These are phyloP conservation scores for Catotricha subobsoleta DNA, from an alignment of 2,888 invertebrate genomes.

Conservation along the genomic window DNA sequence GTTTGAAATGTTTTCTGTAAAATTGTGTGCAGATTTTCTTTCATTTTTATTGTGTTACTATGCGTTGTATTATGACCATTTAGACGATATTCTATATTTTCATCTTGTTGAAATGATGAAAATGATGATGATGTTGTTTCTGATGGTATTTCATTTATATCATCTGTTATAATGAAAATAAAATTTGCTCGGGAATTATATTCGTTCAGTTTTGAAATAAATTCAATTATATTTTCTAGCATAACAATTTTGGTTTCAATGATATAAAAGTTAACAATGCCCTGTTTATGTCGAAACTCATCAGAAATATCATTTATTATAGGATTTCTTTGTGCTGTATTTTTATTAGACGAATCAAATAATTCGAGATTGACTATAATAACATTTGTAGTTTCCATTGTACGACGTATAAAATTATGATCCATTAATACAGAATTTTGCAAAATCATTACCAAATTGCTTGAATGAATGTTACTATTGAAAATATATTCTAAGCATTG, in stretches of 20 bases:
- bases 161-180: not conserved
- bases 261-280: not conserved
- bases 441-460: slow-evolving; percentile 1
- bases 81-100: too few species aligned
- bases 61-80: too few species aligned
- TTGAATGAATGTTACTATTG: not conserved
- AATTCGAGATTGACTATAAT: not conserved
- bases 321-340: not conserved
- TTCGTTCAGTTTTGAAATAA: not conserved
- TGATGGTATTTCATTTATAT: not conserved
- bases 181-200: not conserved
- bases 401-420: not conserved
- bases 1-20: slow-evolving; percentile 1
- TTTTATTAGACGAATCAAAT: too few species aligned
- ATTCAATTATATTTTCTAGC: not conserved
- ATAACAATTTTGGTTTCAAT: not conserved
- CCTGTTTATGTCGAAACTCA: not conserved
- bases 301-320: not conserved
- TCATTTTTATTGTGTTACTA: too few species aligned
- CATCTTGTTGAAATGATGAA: too few species aligned
- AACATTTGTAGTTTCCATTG: not conserved
- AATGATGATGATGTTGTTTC: too few species aligned
- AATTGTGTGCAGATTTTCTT: too few species aligned
- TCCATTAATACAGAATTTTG: not conserved
- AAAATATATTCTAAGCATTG: not conserved